Percentiles rank a stretch among this genome's conserved stretches.
Conservation (phyloP, 2,797 vertebrate species). For the Enteromius paludinosus region DNA sequence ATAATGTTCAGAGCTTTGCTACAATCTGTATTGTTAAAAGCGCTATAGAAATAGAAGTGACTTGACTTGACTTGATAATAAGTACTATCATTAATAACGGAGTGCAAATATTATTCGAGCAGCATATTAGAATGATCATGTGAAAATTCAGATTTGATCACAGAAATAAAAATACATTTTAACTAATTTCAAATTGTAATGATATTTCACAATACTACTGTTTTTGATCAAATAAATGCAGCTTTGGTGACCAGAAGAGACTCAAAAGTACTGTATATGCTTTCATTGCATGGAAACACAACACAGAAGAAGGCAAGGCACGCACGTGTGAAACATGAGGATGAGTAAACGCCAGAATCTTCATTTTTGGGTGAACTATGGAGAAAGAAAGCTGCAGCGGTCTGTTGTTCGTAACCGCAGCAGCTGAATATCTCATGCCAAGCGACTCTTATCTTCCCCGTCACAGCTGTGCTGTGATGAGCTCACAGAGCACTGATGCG, state of each 20-base stretch:
- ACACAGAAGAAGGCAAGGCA: not conserved
- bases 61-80: no score
- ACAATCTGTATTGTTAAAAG: no score
- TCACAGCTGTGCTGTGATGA: not conserved
- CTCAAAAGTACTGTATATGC: not conserved
- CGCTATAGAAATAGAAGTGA: no score
- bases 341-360: not conserved
- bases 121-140: not conserved
- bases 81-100: not conserved
- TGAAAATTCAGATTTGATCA: not conserved
- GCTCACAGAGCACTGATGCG: not conserved
- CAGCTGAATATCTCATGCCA: not conserved
- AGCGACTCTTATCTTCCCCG: conserved; percentile 3
- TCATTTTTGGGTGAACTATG: not conserved
- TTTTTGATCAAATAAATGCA: not conserved
- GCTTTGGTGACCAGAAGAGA: not conserved
- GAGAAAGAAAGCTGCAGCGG: not conserved
- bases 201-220: not conserved
- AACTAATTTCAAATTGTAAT: not conserved
- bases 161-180: no score
- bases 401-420: not conserved
- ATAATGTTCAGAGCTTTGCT: no score
- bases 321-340: not conserved
- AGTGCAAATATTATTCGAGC: not conserved
- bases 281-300: not conserved